Conservation (phyloP, 2,113 vertebrate genomes). For the Nibea coibor region DNA sequence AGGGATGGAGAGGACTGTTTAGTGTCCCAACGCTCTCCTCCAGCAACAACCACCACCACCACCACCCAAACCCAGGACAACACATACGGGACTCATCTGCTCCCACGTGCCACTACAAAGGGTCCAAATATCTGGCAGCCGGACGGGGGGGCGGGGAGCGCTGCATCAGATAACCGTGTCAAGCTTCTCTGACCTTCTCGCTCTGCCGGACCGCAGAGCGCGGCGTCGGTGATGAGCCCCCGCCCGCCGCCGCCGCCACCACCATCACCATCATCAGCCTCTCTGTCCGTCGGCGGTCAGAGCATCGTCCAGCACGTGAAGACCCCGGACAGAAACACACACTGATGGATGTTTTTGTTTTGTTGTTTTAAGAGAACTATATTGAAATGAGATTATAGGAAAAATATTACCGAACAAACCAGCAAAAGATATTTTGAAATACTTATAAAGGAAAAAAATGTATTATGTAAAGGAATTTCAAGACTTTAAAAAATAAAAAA, state of each 20-base stretch:
- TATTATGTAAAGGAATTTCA: constrained; percentile 79
- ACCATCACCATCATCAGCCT: constrained; percentile 28
- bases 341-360: constrained; percentile 73
- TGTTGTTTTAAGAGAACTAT: constrained; percentile 72
- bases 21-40: not conserved
- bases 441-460: constrained; percentile 74
- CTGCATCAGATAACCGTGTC: constrained; percentile 1
- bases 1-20: constrained; percentile 13
- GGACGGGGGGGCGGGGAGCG: constrained; percentile 2
- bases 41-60: not conserved
- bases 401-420: constrained; percentile 81
- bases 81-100: constrained; percentile 32
- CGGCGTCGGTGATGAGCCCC: constrained; percentile 3
- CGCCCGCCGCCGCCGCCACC: not conserved
- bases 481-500: constrained; percentile 67
- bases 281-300: constrained; percentile 14
- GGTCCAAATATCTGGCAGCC: constrained; percentile 50
- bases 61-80: not conserved
- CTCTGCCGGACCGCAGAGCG: constrained; percentile 21
- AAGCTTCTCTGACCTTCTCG: constrained; percentile 18
- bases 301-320: constrained; percentile 36
- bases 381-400: constrained; percentile 80
- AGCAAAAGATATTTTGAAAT: constrained; percentile 87
- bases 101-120: constrained; percentile 41
- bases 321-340: constrained; percentile 78